These are phyloP conservation scores for Trochalopteron elliotii DNA, from an alignment of 2,113 vertebrate genomes.

Conservation along the genomic window DNA sequence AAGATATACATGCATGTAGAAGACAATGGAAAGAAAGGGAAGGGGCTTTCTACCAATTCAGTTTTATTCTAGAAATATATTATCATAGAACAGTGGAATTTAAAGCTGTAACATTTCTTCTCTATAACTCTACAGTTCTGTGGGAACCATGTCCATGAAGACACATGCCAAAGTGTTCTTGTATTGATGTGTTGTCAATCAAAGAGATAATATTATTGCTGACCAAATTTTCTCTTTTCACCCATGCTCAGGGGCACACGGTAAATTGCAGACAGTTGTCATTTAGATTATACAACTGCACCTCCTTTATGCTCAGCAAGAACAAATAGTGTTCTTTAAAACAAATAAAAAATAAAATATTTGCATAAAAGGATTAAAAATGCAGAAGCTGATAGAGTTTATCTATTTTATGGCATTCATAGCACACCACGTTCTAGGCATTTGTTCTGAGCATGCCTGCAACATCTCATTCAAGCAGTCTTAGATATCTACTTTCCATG, in stretches of 20 bases:
- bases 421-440: background rate
- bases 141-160: background rate
- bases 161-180: background rate
- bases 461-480: background rate
- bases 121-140: background rate
- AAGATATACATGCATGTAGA: background rate
- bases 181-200: background rate
- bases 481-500: background rate
- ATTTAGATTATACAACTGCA: background rate
- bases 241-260: background rate
- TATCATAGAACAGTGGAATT: background rate
- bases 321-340: background rate
- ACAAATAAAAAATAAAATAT: background rate
- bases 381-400: background rate
- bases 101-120: background rate
- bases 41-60: background rate
- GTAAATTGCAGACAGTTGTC: background rate
- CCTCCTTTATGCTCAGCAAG: background rate
- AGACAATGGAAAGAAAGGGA: background rate
- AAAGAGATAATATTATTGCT: background rate
- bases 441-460: background rate
- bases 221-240: background rate
- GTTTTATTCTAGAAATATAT: background rate
- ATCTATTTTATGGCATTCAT: background rate
- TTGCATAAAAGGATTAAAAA: background rate